These are phyloP conservation scores for Sycophila sp. DNA, from an alignment of 1,140 invertebrate genomes.

Conservation along the genomic window DNA sequence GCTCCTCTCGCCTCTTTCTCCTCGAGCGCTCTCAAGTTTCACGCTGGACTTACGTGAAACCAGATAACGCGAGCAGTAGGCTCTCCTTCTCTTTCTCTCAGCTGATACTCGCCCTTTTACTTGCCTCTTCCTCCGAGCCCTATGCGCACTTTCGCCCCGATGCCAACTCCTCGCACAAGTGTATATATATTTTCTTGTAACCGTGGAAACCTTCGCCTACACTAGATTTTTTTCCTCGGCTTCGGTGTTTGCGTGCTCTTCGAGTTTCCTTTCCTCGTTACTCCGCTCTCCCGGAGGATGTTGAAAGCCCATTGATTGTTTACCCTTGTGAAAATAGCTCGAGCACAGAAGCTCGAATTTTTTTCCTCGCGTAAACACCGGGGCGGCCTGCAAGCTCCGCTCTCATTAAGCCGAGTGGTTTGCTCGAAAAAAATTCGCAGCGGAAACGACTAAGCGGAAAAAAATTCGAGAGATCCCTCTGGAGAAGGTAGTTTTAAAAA, in stretches of 20 bases:
- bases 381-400: too few relatives aligned
- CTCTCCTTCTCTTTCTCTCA: conserved; percentile 15
- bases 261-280: too few relatives aligned
- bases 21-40: conserved; percentile 26
- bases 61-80: conserved; percentile 25
- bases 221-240: background rate
- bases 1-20: background rate
- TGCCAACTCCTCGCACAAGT: background rate
- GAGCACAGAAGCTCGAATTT: too few relatives aligned
- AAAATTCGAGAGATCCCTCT: too few relatives aligned
- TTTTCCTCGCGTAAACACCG: too few relatives aligned
- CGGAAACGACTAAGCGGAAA: too few relatives aligned
- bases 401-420: too few relatives aligned
- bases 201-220: background rate
- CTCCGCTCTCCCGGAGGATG: too few relatives aligned
- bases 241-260: background rate
- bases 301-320: background rate
- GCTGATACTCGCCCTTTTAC: conserved; percentile 14
- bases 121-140: background rate
- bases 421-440: too few relatives aligned
- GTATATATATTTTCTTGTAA: background rate
- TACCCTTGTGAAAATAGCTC: background rate
- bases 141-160: background rate
- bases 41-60: conserved; percentile 20
- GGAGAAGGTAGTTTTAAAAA: too few relatives aligned